phyloP scores from a whole-genome alignment of 2,113 vertebrate genomes.

The Puntigrus tetrazona region DNA sequence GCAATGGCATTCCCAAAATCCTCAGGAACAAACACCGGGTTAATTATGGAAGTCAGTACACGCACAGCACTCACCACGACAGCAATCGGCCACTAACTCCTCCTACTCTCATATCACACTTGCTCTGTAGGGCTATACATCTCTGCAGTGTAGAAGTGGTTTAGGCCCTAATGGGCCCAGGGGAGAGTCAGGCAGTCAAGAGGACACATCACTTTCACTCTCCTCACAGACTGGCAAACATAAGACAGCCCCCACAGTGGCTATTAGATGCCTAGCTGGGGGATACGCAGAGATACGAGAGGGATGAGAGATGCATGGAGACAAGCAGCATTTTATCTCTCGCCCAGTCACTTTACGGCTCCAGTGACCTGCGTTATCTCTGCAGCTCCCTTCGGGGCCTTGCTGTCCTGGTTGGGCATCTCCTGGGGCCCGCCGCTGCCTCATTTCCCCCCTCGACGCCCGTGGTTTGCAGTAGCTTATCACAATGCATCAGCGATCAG shows the following conservation, averaged over 20 bases:
- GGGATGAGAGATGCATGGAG: constrained; percentile 31
- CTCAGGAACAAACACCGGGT: not conserved
- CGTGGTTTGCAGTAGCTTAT: not conserved
- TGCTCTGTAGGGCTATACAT: constrained; percentile 41
- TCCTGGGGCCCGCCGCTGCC: constrained; percentile 1
- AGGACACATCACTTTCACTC: constrained; percentile 50
- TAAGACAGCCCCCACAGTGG: constrained; percentile 42
- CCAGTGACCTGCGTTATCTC: constrained; percentile 48
- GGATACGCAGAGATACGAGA: constrained; percentile 29
- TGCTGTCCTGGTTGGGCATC: constrained; percentile 40
- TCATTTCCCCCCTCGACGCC: constrained; percentile 25
- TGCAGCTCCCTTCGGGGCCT: constrained; percentile 41
- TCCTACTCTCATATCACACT: constrained; percentile 23
- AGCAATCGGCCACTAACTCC: constrained; percentile 15
- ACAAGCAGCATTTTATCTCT: constrained; percentile 48
- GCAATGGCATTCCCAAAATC: constrained; percentile 17
- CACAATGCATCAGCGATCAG: not conserved
- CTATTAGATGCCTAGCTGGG: constrained; percentile 26
- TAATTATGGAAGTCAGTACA: constrained; percentile 17
- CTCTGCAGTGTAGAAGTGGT: constrained; percentile 47
- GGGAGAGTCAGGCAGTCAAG: constrained; percentile 43
- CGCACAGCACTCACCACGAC: not conserved
- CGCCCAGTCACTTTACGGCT: constrained; percentile 30
- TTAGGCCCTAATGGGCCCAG: constrained; percentile 40
- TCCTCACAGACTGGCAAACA: constrained; percentile 43